phyloP scores from a whole-genome alignment of 2,888 invertebrate genomes.

The Orthonevra nobilis region DNA sequence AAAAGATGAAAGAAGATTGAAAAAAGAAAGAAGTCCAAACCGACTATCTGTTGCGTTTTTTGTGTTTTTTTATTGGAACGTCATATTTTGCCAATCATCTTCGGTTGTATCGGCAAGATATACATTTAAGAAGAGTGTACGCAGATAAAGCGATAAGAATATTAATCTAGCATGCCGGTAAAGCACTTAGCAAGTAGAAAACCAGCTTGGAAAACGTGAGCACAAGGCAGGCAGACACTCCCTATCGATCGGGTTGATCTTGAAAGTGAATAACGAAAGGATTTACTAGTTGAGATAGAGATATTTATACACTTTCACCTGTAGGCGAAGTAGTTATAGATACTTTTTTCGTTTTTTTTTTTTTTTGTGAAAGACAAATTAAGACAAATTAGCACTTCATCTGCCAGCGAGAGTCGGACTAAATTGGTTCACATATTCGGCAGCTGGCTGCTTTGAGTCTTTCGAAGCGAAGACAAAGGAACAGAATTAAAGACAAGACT shows the following conservation, averaged over 20 bases:
- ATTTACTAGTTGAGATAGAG: conserved; percentile 32
- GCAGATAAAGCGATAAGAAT: conserved; percentile 54
- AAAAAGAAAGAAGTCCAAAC: too few species aligned
- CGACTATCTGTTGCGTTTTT: conserved; percentile 45
- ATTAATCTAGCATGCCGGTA: conserved; percentile 62
- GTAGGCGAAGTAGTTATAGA: too few species aligned
- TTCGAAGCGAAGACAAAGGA: conserved; percentile 47
- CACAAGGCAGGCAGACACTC: conserved; percentile 55
- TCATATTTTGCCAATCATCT: conserved; percentile 53
- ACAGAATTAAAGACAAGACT: conserved; percentile 1
- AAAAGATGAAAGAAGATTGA: conserved; percentile 23
- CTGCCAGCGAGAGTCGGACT: not conserved
- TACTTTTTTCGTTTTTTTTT: too few species aligned
- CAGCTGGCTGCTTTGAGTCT: conserved; percentile 37
- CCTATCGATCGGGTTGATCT: conserved; percentile 57
- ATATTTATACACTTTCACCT: conserved; percentile 60
- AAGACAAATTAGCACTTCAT: conserved; percentile 46
- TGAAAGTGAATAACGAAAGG: conserved; percentile 66
- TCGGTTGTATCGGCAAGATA: conserved; percentile 38
- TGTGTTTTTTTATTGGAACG: conserved; percentile 8
- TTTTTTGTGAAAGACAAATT: conserved; percentile 8
- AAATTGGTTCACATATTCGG: conserved; percentile 62
- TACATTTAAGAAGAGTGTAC: conserved; percentile 50
- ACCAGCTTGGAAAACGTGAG: conserved; percentile 58
- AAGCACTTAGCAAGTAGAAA: conserved; percentile 59